Evolutionary conservation across 2,113 vertebrate species (phyloP).

Genomic region (Zapornia atra): DNA sequence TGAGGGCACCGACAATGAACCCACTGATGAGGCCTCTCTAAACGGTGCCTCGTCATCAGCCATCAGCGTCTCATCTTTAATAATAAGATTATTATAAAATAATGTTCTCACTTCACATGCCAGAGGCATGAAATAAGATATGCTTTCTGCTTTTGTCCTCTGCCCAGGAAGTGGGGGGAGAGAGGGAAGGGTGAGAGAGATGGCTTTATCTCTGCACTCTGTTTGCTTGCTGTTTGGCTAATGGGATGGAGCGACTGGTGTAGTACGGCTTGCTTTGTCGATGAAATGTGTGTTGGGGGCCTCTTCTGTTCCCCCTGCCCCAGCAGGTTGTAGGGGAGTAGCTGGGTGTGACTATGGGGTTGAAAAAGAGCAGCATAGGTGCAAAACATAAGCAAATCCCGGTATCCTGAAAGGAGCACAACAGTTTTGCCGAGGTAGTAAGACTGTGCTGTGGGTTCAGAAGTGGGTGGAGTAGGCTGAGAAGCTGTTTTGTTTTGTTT

Average conservation of each 20-base stretch:
- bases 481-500: neutral
- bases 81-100: conserved; percentile 43
- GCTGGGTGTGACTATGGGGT: no score
- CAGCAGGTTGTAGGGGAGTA: neutral
- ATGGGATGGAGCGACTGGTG: rapidly evolving
- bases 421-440: neutral
- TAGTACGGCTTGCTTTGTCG: neutral
- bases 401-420: neutral
- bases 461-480: neutral
- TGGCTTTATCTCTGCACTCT: neutral
- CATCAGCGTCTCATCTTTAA: neutral
- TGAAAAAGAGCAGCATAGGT: neutral
- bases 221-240: rapidly evolving
- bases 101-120: neutral
- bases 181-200: neutral
- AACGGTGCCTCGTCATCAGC: neutral
- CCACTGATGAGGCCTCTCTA: neutral
- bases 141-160: neutral
- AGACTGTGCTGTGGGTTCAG: neutral
- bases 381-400: neutral
- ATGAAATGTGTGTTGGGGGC: neutral
- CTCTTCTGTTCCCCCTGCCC: neutral
- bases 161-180: rapidly evolving
- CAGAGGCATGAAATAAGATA: conserved; percentile 39
- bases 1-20: neutral